Conservation (phyloP, 2,797 vertebrate species). For the Thamnophis elegans region DNA sequence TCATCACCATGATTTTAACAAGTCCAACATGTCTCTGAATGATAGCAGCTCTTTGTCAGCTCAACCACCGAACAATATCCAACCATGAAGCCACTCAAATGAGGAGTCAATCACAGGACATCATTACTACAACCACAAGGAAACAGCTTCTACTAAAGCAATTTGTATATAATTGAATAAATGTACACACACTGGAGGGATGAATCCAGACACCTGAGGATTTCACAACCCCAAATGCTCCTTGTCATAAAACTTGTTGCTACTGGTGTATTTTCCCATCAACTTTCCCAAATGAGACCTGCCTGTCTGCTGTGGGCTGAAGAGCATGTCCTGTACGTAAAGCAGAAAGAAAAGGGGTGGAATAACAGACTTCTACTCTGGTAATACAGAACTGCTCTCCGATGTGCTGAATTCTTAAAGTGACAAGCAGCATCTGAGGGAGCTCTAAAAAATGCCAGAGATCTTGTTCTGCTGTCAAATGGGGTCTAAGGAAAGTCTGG, state of each 20-base stretch:
- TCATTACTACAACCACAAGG: constrained; percentile 45
- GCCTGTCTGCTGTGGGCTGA: not conserved
- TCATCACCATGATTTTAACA: not conserved
- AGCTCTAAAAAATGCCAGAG: not conserved
- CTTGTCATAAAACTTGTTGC: not conserved
- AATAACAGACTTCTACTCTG: not conserved
- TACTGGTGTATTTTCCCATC: not conserved
- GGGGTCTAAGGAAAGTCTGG: not conserved
- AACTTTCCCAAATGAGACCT: not conserved
- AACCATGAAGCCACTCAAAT: not conserved
- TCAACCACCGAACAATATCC: constrained; percentile 27
- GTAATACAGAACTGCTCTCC: not conserved
- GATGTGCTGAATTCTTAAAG: not conserved
- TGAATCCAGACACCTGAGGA: not conserved
- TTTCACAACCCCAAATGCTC: not conserved
- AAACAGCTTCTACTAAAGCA: constrained; percentile 4
- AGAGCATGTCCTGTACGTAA: not conserved
- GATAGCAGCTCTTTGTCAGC: not conserved
- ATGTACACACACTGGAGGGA: not conserved
- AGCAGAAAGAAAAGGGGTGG: not conserved
- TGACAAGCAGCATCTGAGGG: not conserved
- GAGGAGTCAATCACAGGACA: constrained; percentile 40
- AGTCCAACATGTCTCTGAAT: not conserved
- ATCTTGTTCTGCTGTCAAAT: not conserved
- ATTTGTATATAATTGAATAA: not conserved